Evolutionary conservation across 2,113 vertebrate species (phyloP).

Genomic region (Ptilonorhynchus violaceus): DNA sequence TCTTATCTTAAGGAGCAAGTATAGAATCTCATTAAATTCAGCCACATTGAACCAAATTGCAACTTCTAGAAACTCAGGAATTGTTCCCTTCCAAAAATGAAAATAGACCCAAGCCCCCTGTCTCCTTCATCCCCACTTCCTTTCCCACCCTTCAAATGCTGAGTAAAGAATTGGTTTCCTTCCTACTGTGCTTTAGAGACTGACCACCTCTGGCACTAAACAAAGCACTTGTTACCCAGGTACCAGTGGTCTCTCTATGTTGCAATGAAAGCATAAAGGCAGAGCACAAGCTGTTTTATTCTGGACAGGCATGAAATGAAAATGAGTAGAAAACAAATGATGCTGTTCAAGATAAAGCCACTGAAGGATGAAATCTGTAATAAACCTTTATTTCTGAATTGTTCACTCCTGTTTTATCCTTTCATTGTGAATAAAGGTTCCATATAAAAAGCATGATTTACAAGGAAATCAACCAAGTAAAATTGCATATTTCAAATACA

Average conservation of each 20-base stretch:
- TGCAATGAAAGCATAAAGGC: neutral
- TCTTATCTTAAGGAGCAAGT: neutral
- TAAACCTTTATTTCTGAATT: neutral
- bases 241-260: neutral
- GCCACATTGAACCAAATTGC: neutral
- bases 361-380: neutral
- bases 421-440: neutral
- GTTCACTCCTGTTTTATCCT: neutral
- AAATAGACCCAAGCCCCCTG: neutral
- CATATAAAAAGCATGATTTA: neutral
- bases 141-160: neutral
- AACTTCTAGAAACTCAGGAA: neutral
- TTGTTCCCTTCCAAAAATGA: neutral
- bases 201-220: neutral
- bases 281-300: neutral
- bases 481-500: neutral
- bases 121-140: neutral
- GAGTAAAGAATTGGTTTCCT: neutral
- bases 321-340: slow-evolving; percentile 1
- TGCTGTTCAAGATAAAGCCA: neutral
- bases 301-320: neutral
- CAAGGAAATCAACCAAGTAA: slow-evolving; percentile 7
- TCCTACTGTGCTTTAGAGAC: neutral
- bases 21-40: neutral
- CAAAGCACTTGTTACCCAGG: neutral